Evolutionary conservation across 2,113 vertebrate species (phyloP), one percentile per base, ranked within the genome.

Genomic region (Sorex fumeus): DNA sequence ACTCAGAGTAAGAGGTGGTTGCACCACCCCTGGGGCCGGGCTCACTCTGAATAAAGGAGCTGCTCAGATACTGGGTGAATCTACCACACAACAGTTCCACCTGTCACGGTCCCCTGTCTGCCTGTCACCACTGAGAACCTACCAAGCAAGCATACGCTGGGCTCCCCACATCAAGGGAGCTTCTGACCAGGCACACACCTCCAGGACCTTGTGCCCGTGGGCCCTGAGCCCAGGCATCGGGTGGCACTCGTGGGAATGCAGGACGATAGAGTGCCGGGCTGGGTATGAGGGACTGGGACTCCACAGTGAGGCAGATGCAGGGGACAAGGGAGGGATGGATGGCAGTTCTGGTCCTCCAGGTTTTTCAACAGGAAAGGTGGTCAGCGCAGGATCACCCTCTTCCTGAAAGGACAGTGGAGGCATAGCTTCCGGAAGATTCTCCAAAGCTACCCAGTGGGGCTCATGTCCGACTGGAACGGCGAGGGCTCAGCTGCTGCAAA

Each of bases 381-480:
- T 60, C 36, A 23, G 27, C 57, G 25, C 32, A 57, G 43, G 72
- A 25, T 80, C 16, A 45, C 4, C 8, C 57, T 43, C 83, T 47
- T 53, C 74, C 69, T 21, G 57, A 88, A 79, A n/a, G 34, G 23
- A 53, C 67, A 67, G 15, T 53, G 50, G n/a, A 45, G 18, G 32
- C 62, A 8, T 13, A 7, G 27, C 70, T 77, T 85, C 75, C 66
- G 15, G 74, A 92, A 75, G 27, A 16, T 7, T 15, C 80, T 57
- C 23, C 67, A 88, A 69, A 92, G 76, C 28, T 32, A 27, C 28
- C 18, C 28, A 23, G n/a, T 8, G 12, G 21, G 27, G 34, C n/a
- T 13, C 15, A 16, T 9, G 2, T 69, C 25, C 62, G 23, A 1
- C 4, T 50, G n/a, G 16, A 53, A 25, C 36, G 2, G 0, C 0